A percentile compares a stretch with the other conserved stretches of the same genome.
Conservation (phyloP, 1,140 invertebrate genomes). For the Trichonephila clavipes region DNA sequence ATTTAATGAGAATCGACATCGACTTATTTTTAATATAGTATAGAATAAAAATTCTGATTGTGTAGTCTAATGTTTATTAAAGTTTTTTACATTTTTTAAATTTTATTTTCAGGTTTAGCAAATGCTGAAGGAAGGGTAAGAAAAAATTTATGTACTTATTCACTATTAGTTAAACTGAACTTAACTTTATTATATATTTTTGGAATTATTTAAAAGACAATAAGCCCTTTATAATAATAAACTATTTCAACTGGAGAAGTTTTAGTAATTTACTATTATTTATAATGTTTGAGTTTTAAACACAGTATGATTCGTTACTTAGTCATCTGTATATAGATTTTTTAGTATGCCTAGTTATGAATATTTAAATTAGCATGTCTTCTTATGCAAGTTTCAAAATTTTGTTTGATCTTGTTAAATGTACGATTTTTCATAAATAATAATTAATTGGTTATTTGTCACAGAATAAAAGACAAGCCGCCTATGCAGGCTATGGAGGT, state of each 20-base stretch:
- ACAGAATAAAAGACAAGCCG: conserved; percentile 58
- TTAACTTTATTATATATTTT: neutral
- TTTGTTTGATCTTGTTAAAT: too few species aligned
- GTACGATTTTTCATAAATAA: too few species aligned
- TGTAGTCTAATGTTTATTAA: neutral
- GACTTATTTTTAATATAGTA: neutral
- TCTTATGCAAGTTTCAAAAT: too few species aligned
- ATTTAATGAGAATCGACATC: neutral
- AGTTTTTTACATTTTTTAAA: neutral
- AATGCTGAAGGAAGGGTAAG: conserved; percentile 59
- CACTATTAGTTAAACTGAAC: neutral
- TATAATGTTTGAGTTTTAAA: too few species aligned
- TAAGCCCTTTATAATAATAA: neutral
- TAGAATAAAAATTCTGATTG: too few species aligned
- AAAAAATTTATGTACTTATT: neutral
- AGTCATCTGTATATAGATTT: too few species aligned
- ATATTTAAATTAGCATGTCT: too few species aligned
- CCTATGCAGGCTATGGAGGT: conserved; percentile 46
- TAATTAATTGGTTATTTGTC: neutral
- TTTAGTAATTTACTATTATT: too few species aligned
- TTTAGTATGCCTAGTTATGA: too few species aligned
- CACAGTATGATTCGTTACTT: too few species aligned
- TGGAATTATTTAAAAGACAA: neutral
- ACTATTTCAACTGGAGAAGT: too few species aligned
- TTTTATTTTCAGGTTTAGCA: conserved; percentile 35